phyloP scores from a whole-genome alignment of 2,113 vertebrate species.

The Cynoglossus semilaevis region DNA sequence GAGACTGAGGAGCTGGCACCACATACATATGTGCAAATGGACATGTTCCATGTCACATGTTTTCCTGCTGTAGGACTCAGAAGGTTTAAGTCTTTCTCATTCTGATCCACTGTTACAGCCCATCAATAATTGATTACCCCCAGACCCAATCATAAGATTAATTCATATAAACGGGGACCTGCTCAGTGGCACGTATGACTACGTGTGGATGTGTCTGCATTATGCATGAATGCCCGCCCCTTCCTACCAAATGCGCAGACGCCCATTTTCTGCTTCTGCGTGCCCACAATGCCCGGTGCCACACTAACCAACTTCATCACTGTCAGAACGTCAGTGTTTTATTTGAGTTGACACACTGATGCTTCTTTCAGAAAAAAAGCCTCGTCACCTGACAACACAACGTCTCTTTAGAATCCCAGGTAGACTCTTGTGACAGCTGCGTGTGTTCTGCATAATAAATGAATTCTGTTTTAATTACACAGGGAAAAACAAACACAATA shows the following conservation, averaged over 20 bases:
- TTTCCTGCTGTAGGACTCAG: constrained; percentile 15
- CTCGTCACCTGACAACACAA: constrained; percentile 16
- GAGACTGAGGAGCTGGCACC: constrained; percentile 50
- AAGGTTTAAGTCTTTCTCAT: constrained; percentile 37
- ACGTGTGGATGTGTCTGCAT: constrained; percentile 64
- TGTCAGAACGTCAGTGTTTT: constrained; percentile 65
- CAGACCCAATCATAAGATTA: constrained; percentile 70
- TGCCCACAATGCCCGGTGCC: constrained; percentile 50
- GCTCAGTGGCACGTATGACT: constrained; percentile 68
- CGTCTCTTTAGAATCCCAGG: constrained; percentile 23
- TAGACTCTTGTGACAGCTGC: constrained; percentile 16
- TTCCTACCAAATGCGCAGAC: background rate
- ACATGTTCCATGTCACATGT: constrained; percentile 39
- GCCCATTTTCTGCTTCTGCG: constrained; percentile 19
- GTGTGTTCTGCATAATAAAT: constrained; percentile 13
- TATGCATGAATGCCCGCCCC: constrained; percentile 63
- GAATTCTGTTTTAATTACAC: background rate
- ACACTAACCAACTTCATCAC: constrained; percentile 67
- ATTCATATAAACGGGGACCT: constrained; percentile 61
- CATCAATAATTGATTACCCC: constrained; percentile 76
- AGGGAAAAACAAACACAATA: no score
- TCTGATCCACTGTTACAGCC: constrained; percentile 58
- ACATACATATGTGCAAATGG: constrained; percentile 18
- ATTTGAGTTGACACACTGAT: constrained; percentile 42
- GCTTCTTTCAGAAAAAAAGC: constrained; percentile 21